Conservation (phyloP, 2,888 invertebrate genomes). For the Habroteleia sp. region DNA sequence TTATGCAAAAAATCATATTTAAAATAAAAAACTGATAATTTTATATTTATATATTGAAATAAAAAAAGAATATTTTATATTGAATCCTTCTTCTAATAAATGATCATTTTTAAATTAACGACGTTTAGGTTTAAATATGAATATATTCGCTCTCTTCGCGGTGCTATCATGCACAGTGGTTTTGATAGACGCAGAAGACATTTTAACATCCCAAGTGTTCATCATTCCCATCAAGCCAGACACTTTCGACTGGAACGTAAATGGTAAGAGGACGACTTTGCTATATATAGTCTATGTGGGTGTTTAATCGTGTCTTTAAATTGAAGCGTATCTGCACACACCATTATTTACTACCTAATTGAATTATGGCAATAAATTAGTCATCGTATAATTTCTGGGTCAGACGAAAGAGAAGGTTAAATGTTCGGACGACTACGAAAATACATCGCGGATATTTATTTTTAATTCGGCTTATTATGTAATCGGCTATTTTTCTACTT, state of each 20-base stretch:
- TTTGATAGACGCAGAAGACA: constrained; percentile 48
- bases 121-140: constrained; percentile 24
- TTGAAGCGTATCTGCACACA: constrained; percentile 48
- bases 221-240: constrained; percentile 89
- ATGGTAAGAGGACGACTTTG: constrained; percentile 81
- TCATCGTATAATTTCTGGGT: constrained; percentile 48
- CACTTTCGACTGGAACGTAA: constrained; percentile 90
- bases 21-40: too few relatives aligned
- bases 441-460: constrained; percentile 16
- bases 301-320: constrained; percentile 51
- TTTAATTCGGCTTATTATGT: background rate
- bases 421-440: constrained; percentile 4
- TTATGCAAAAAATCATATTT: too few relatives aligned
- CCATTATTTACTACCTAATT: constrained; percentile 46
- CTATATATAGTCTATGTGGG: constrained; percentile 51
- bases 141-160: constrained; percentile 3
- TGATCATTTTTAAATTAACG: too few relatives aligned
- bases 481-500: constrained; percentile 9
- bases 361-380: constrained; percentile 51
- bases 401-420: constrained; percentile 35
- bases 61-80: too few relatives aligned
- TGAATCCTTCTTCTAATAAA: too few relatives aligned
- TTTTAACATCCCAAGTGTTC: constrained; percentile 87
- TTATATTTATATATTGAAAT: too few relatives aligned
- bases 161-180: constrained; percentile 22